Evolutionary conservation across 2,113 vertebrate genomes (phyloP).

Genomic region (Pseudonaja textilis): DNA sequence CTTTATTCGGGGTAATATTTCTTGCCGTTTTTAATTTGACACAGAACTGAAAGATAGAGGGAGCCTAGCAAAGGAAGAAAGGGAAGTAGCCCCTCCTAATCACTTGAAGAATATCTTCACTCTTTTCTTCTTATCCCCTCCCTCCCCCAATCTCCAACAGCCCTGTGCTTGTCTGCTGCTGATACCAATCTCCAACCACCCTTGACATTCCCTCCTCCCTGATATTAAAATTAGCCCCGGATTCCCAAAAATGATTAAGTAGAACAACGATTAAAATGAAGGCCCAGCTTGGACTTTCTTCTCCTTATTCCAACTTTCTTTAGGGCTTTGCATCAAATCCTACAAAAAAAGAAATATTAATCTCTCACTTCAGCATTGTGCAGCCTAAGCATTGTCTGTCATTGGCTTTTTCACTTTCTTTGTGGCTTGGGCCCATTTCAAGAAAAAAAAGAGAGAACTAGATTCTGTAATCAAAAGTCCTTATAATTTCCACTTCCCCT

Average conservation of each 20-base stretch:
- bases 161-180: background rate
- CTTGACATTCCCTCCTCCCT: background rate
- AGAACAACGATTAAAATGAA: background rate
- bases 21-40: background rate
- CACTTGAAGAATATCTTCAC: too few species aligned
- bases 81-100: background rate
- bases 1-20: background rate
- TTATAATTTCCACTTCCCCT: background rate
- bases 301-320: background rate
- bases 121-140: background rate
- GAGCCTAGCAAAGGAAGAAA: background rate
- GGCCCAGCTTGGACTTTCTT: background rate
- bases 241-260: background rate
- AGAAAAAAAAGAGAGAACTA: background rate
- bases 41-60: background rate
- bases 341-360: background rate
- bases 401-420: background rate
- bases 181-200: background rate
- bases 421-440: background rate
- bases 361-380: too few species aligned
- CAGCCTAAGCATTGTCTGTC: background rate
- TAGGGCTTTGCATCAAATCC: background rate
- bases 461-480: background rate
- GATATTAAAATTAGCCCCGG: background rate
- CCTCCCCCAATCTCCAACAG: background rate